phyloP scores from a whole-genome alignment of 2,888 invertebrate species.

The Dione vanillae region DNA sequence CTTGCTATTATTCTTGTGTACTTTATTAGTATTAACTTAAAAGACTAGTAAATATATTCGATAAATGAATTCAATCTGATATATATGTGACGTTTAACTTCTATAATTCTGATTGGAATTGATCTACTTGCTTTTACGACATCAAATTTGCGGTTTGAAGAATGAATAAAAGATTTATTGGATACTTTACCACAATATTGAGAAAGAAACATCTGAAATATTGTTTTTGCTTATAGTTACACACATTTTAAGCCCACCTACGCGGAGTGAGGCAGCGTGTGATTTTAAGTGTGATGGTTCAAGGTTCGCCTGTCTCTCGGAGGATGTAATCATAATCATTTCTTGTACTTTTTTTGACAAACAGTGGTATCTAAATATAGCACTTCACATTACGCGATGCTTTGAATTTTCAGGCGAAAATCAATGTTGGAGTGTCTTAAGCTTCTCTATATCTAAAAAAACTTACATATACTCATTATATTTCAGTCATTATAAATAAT shows the following conservation, averaged over 20 bases:
- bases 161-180: constrained; percentile 76
- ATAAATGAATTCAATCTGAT: background rate
- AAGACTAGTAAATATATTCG: background rate
- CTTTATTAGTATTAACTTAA: background rate
- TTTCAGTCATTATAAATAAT: too few species aligned
- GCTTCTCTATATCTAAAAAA: too few species aligned
- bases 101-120: constrained; percentile 48
- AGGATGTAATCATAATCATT: too few species aligned
- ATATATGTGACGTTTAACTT: background rate
- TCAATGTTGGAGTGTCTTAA: too few species aligned
- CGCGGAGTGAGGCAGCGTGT: too few species aligned
- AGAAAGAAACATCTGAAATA: background rate
- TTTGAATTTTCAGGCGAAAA: too few species aligned
- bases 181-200: constrained; percentile 68
- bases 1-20: background rate
- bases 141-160: constrained; percentile 71
- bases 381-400: too few species aligned
- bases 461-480: too few species aligned
- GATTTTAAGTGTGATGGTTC: too few species aligned
- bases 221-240: background rate
- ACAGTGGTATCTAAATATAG: too few species aligned
- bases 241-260: background rate
- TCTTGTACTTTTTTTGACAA: too few species aligned
- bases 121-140: constrained; percentile 61
- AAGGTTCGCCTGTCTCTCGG: too few species aligned